A percentile compares a stretch with the other conserved stretches of the same genome.
phyloP scores from a whole-genome alignment of 2,888 invertebrate genomes.

The Melipona beecheii region DNA sequence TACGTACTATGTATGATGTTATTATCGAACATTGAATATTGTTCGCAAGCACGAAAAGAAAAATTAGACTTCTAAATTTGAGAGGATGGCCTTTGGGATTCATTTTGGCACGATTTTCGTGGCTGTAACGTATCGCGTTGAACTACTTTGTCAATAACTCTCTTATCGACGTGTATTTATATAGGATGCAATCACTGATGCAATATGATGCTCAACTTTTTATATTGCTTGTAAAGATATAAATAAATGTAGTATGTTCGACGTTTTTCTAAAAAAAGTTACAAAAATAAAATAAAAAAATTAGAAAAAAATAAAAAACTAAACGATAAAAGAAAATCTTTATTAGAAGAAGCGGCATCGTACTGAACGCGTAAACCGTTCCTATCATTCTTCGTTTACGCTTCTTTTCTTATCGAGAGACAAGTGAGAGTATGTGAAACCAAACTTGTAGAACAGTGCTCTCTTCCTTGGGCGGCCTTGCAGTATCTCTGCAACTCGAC shows the following conservation, averaged over 20 bases:
- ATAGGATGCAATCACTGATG: conserved; percentile 70
- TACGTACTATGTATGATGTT: conserved; percentile 45
- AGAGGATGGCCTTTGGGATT: conserved; percentile 60
- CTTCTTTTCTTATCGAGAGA: conserved; percentile 61
- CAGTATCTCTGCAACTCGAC: conserved; percentile 62
- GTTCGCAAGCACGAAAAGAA: conserved; percentile 38
- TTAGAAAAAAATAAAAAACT: conserved; percentile 18
- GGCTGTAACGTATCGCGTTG: conserved; percentile 60
- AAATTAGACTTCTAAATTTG: conserved; percentile 48
- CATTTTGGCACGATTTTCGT: conserved; percentile 63
- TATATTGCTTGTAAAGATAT: conserved; percentile 80
- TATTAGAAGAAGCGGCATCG: conserved; percentile 61
- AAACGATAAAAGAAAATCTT: conserved; percentile 36
- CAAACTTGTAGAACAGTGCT: conserved; percentile 42
- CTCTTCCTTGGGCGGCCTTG: conserved; percentile 64
- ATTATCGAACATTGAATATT: conserved; percentile 36
- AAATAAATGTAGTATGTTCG: conserved; percentile 63
- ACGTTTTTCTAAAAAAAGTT: conserved; percentile 59
- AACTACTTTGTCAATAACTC: conserved; percentile 67
- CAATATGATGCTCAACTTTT: conserved; percentile 82
- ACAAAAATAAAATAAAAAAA: conserved; percentile 29
- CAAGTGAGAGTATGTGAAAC: conserved; percentile 34
- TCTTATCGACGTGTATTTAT: conserved; percentile 74
- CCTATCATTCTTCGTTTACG: conserved; percentile 73
- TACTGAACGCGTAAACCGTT: conserved; percentile 73